Conservation (phyloP, 2,797 vertebrate genomes). For the Enoplosus armatus region DNA sequence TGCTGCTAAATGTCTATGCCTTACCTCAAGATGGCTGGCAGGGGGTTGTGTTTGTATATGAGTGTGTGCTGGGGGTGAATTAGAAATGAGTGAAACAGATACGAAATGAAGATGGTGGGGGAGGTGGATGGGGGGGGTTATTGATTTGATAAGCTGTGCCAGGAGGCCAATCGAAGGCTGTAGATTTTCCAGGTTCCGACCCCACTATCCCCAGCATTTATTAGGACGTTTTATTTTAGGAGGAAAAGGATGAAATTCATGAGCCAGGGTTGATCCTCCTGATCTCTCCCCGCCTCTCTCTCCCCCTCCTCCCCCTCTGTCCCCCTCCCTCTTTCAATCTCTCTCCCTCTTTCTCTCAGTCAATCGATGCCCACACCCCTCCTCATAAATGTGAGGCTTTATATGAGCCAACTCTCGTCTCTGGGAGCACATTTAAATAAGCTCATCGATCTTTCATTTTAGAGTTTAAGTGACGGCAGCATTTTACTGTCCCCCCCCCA, state of each 20-base stretch:
- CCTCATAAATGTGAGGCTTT: slow-evolving; percentile 81
- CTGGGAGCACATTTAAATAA: slow-evolving; percentile 85
- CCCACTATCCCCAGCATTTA: slow-evolving; percentile 65
- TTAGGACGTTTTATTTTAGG: slow-evolving; percentile 78
- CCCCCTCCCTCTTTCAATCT: slow-evolving; percentile 29
- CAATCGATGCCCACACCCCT: slow-evolving; percentile 80
- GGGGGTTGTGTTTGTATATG: slow-evolving; percentile 16
- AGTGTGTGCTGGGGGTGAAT: slow-evolving; percentile 19
- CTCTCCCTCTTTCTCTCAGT: slow-evolving; percentile 46
- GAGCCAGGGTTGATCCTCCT: slow-evolving; percentile 73
- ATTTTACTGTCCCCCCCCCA: slow-evolving; percentile 76
- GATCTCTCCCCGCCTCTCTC: slow-evolving; percentile 52
- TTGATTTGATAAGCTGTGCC: slow-evolving; percentile 76
- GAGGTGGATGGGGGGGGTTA: slow-evolving; percentile 32
- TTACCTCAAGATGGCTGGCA: slow-evolving; percentile 25
- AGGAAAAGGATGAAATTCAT: slow-evolving; percentile 79
- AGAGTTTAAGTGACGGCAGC: slow-evolving; percentile 84
- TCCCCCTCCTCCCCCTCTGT: neutral
- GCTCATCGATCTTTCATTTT: slow-evolving; percentile 86
- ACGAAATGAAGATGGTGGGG: slow-evolving; percentile 33
- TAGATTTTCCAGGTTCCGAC: slow-evolving; percentile 71
- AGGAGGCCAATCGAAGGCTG: slow-evolving; percentile 71
- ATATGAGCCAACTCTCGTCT: slow-evolving; percentile 80
- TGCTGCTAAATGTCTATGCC: slow-evolving; percentile 20
- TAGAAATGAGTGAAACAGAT: slow-evolving; percentile 62